phyloP scores from a whole-genome alignment of 37 sponge, comb jelly and placozoan species.

The Eunapius fragilis region DNA sequence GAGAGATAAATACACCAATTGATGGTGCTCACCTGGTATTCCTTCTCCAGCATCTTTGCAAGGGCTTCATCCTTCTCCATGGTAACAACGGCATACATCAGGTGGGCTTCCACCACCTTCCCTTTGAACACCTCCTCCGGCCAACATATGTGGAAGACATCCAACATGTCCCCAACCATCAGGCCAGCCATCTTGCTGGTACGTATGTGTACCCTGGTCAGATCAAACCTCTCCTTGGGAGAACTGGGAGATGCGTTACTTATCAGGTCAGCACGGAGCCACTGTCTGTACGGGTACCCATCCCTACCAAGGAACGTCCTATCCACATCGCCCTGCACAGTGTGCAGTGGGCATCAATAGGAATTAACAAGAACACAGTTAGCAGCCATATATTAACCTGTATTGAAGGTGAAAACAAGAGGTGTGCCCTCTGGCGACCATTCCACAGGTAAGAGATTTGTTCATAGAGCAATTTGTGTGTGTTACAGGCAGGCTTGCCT shows the following conservation, averaged over 20 bases:
- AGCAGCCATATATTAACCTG: background rate
- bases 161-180: slow-evolving; percentile 22
- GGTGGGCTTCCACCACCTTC: slow-evolving; percentile 13
- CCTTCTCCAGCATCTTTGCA: slow-evolving; percentile 12
- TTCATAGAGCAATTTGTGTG: slow-evolving; percentile 37
- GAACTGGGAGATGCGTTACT: background rate
- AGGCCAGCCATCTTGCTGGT: slow-evolving; percentile 43
- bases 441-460: slow-evolving; percentile 45
- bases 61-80: background rate
- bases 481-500: background rate
- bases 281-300: slow-evolving; percentile 30
- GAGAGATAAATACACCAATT: too few species aligned
- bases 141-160: slow-evolving; percentile 40
- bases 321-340: slow-evolving; percentile 58
- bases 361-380: background rate
- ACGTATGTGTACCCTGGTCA: background rate
- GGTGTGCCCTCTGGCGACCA: slow-evolving; percentile 4
- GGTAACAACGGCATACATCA: slow-evolving; percentile 1
- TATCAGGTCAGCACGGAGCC: slow-evolving; percentile 43
- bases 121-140: slow-evolving; percentile 32
- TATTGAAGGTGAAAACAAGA: slow-evolving; percentile 37
- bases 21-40: background rate
- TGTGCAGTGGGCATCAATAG: background rate
- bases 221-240: background rate
- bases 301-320: slow-evolving; percentile 35